Evolutionary conservation across 2,888 invertebrate genomes (phyloP), one percentile per base, ranked within the genome.

Genomic region (Aphrophora alni): DNA sequence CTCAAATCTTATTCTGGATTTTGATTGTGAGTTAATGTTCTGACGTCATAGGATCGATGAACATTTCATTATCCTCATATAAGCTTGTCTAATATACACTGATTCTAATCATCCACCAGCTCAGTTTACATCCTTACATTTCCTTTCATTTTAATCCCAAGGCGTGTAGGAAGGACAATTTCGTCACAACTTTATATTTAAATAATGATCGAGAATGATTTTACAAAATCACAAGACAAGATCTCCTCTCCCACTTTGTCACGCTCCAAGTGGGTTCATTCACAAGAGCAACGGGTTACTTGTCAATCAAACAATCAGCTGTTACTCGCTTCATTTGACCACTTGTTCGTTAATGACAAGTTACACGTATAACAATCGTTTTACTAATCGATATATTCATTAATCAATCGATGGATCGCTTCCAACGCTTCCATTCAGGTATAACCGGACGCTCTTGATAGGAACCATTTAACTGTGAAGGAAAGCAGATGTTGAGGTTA

Each of bases 261-360:
- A 59, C 59, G 59, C 59, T 21, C 59, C 59, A 21, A 59, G 59
- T 59, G 21, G 59, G 4, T 59, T 59, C 59, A 59, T 59, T 59
- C 59, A 59, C 8, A 44, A 44, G 8, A 10, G 14, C 44, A 7
- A n/a, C n/a, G 44, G 44, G 17, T 14, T 10, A 14, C 59, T 59
- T 59, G 59, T 59, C 59, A 59, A 59, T 59, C 59, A 59, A n/a
- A 59, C 59, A 59, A 59, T 59, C 59, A 59, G 59, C 21, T 59
- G 59, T 59, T 59, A 59, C 59, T 59, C 59, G 59, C 21, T 59
- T 59, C 59, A 59, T 59, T 59, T 59, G 59, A 21, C 59, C 59
- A 59, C 59, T 59, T 59, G 59, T 59, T 59, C 59, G 59, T 59
- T 59, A 59, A 59, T 21, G 59, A 59, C 59, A 21, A 59, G 59